A percentile compares a stretch with the other conserved stretches of the same genome.
phyloP scores from a whole-genome alignment of 2,113 vertebrate genomes.

The Boleophthalmus pectinirostris region DNA sequence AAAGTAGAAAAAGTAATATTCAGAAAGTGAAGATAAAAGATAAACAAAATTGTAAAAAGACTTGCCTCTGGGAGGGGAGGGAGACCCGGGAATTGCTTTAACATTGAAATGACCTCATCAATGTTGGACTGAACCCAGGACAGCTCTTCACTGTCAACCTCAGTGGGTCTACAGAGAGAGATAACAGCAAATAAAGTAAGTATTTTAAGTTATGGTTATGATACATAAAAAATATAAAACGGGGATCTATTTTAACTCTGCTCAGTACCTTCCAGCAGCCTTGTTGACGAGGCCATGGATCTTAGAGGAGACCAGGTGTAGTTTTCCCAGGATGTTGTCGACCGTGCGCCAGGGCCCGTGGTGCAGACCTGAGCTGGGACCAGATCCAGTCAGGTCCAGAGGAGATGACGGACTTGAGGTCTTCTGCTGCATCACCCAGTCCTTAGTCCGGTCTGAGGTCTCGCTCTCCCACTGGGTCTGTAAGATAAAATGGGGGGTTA shows the following conservation, averaged over 20 bases:
- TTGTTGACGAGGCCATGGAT: conserved; percentile 79
- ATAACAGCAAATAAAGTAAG: not conserved
- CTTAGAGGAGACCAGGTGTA: conserved; percentile 80
- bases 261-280: conserved; percentile 76
- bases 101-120: conserved; percentile 82
- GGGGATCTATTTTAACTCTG: not conserved
- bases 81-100: conserved; percentile 77
- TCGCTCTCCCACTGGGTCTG: conserved; percentile 22
- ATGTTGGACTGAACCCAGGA: conserved; percentile 81
- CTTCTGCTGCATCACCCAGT: conserved; percentile 87
- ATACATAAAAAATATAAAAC: not conserved
- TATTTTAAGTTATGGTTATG: not conserved
- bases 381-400: conserved; percentile 42
- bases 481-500: not conserved
- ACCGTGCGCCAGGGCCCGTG: conserved; percentile 73
- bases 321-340: conserved; percentile 78
- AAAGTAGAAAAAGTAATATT: not conserved
- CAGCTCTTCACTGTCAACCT: conserved; percentile 82
- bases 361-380: conserved; percentile 32
- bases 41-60: not conserved
- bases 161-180: conserved; percentile 73
- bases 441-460: conserved; percentile 79
- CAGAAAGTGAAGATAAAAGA: not conserved
- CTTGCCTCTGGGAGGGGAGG: conserved; percentile 79
- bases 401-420: conserved; percentile 41